These are phyloP conservation scores for Apodemia zela DNA, from an alignment of 2,888 invertebrate genomes.

Conservation along the genomic window DNA sequence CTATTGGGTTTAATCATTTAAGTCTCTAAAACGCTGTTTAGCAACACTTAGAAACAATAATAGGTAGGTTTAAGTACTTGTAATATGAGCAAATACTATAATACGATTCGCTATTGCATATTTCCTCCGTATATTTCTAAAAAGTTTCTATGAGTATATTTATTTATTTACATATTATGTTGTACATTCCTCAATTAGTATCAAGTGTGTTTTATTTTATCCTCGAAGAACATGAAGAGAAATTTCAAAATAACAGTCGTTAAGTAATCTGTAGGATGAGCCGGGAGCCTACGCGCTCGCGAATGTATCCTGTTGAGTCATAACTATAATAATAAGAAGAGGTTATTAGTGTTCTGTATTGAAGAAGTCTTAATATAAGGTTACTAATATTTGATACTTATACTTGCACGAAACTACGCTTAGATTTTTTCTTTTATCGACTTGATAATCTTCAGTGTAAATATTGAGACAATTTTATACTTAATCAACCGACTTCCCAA, in stretches of 20 bases:
- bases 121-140: not conserved
- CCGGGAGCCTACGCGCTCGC: constrained; percentile 29
- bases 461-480: too few species aligned
- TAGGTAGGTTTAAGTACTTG: not conserved
- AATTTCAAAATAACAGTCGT: constrained; percentile 31
- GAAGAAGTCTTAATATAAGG: not conserved
- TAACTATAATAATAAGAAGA: constrained; percentile 27
- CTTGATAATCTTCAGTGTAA: too few species aligned
- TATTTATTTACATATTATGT: not conserved
- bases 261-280: constrained; percentile 29
- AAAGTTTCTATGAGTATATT: not conserved
- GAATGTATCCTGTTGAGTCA: constrained; percentile 35
- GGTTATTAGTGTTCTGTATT: constrained; percentile 14
- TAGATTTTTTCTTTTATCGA: too few species aligned
- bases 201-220: constrained; percentile 1
- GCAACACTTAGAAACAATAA: not conserved
- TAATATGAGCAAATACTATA: not conserved
- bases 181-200: not conserved
- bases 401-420: too few species aligned
- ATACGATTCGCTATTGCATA: not conserved
- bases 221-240: constrained; percentile 22
- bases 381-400: not conserved
- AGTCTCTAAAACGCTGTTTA: not conserved
- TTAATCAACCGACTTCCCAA: too few species aligned
- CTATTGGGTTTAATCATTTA: not conserved